Conservation (phyloP, 2,797 vertebrate genomes). For the Sebastolobus alascanus region DNA sequence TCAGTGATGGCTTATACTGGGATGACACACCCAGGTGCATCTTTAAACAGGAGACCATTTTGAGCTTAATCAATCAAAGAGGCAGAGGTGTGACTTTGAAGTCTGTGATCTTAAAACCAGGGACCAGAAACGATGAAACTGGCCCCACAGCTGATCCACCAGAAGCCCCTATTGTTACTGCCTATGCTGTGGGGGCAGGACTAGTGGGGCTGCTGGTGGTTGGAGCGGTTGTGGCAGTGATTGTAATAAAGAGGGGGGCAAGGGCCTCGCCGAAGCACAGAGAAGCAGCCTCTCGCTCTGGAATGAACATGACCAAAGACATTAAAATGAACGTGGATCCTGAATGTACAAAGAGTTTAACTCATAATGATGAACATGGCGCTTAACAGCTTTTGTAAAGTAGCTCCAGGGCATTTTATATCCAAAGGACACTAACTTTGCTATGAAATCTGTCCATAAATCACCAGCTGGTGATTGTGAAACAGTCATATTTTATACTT, state of each 20-base stretch:
- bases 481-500: background rate
- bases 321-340: conserved; percentile 4
- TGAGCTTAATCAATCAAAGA: background rate
- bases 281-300: too few relatives aligned
- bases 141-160: background rate
- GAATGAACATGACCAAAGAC: background rate
- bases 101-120: background rate
- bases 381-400: conserved; percentile 11
- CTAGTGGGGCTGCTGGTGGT: conserved; percentile 54
- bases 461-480: background rate
- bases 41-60: conserved; percentile 62
- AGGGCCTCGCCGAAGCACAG: background rate
- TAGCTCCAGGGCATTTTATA: background rate
- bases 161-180: background rate
- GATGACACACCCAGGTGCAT: conserved; percentile 55
- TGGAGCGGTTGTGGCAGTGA: conserved; percentile 18
- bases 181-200: conserved; percentile 24
- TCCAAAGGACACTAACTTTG: conserved; percentile 1
- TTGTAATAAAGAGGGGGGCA: conserved; percentile 48
- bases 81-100: accelerated
- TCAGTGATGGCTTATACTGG: background rate
- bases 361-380: background rate
- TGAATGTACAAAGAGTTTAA: conserved; percentile 34
- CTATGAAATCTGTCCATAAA: conserved; percentile 3
- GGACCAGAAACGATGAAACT: accelerated